phyloP scores from a whole-genome alignment of 2,113 vertebrate genomes.

The Empidonax alnorum region DNA sequence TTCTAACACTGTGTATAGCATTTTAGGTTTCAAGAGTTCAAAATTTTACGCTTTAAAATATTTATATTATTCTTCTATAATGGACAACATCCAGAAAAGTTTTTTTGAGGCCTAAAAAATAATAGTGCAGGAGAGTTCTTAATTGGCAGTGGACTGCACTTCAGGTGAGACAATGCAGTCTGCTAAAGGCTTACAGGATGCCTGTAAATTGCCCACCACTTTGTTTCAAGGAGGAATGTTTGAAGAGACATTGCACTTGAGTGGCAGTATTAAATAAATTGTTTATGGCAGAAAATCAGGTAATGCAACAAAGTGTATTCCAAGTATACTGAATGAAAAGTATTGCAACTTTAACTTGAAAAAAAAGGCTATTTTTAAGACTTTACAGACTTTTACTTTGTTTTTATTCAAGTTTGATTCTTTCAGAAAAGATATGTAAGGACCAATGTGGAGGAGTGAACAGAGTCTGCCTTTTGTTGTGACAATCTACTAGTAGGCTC shows the following conservation, averaged over 20 bases:
- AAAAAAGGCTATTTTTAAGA: background rate
- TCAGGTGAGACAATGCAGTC: background rate
- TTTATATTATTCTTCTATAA: background rate
- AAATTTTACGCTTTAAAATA: background rate
- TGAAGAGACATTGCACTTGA: background rate
- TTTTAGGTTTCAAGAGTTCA: background rate
- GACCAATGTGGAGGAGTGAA: background rate
- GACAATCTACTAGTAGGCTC: background rate
- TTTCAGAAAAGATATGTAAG: background rate
- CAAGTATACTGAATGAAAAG: background rate
- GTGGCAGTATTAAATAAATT: background rate
- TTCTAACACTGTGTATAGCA: fast-evolving
- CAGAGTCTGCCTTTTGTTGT: background rate
- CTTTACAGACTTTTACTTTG: background rate
- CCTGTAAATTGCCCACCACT: background rate
- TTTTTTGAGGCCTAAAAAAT: background rate
- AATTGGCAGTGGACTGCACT: background rate
- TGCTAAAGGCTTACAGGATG: background rate
- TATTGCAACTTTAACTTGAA: background rate
- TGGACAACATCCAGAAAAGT: background rate
- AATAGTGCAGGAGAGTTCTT: background rate
- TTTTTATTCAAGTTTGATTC: background rate
- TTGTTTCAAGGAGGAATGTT: background rate
- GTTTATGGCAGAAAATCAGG: background rate
- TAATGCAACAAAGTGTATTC: background rate